Evolutionary conservation across 2,113 vertebrate species (phyloP), one percentile per base, ranked within the genome.

Genomic region (Sardina pilchardus): DNA sequence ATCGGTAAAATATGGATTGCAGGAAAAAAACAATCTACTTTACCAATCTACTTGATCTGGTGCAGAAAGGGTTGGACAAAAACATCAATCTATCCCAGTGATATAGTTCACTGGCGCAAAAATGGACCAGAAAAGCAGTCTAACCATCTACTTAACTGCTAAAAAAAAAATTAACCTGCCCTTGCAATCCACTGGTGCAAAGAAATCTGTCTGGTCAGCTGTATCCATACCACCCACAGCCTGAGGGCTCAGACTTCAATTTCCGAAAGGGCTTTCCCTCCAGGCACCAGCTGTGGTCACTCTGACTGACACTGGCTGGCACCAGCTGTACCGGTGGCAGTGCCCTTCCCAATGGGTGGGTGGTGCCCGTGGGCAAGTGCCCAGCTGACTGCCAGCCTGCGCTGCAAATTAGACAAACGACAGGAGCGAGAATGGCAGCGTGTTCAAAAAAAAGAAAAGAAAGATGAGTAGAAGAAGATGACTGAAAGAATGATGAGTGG

Each of bases 301-400:
- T 67, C 63, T 30, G n/a, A 67, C 63, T 67, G 63, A 67, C 26
- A 1, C 63, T 30, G 5, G 56, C 56, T 59, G 63, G 53, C 53
- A 59, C 19, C 63, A 63, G 21, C 56, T 67, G 26, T 30, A 67
- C n/a, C 19, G 24, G 53, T 44, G n/a, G n/a, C n/a, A n/a, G n/a
- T n/a, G 30, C 21, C 84, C 30, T 24, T 86, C 17, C 53, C 42
- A 0, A 26, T 82, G 53, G 50, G 24, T 42, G 30, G 39, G 45
- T 34, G 2, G 9, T 63, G 78, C 80, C 81, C 63, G 34, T 63
- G 84, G 36, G 36, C 6, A 19, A 16, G 44, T 43, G 81, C 56
- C 81, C 82, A 86, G 6, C 81, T 44, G 53, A 59, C 19, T 63
- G 44, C 81, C 36, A 86, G 81, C 39, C 85, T 82, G 59, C 10